phyloP scores from a whole-genome alignment of 2,888 invertebrate genomes.

The Drosophila kambysellisi region DNA sequence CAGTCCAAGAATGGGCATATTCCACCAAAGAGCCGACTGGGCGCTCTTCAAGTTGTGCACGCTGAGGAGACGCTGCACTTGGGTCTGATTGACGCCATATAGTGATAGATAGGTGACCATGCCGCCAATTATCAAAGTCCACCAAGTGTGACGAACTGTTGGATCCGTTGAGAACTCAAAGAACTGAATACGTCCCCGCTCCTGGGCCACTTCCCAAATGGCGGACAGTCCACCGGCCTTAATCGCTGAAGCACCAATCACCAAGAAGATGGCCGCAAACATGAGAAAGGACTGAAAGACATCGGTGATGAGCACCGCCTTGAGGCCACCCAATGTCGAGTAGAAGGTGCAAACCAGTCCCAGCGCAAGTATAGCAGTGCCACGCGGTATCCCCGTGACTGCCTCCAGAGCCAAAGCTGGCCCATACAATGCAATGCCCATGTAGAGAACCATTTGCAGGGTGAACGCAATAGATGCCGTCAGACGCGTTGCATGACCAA shows the following conservation, averaged over 20 bases:
- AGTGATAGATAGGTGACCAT: slow-evolving; percentile 92
- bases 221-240: slow-evolving; percentile 89
- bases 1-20: slow-evolving; percentile 91
- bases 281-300: slow-evolving; percentile 94
- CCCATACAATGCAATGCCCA: slow-evolving; percentile 97
- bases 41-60: slow-evolving; percentile 90
- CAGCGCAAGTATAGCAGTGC: slow-evolving; percentile 89
- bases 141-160: slow-evolving; percentile 93
- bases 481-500: slow-evolving; percentile 91
- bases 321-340: slow-evolving; percentile 95
- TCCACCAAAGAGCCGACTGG: slow-evolving; percentile 91
- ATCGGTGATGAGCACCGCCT: slow-evolving; percentile 95
- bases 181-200: slow-evolving; percentile 89
- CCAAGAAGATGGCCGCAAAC: slow-evolving; percentile 92
- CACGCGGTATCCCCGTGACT: slow-evolving; percentile 91
- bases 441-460: slow-evolving; percentile 95
- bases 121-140: slow-evolving; percentile 92
- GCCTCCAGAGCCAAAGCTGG: slow-evolving; percentile 96
- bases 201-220: slow-evolving; percentile 90
- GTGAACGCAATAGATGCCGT: slow-evolving; percentile 94
- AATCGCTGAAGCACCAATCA: slow-evolving; percentile 90
- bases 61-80: slow-evolving; percentile 90
- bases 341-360: slow-evolving; percentile 93
- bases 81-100: slow-evolving; percentile 95
- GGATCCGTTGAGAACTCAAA: slow-evolving; percentile 91